Evolutionary conservation across 2,797 vertebrate genomes (phyloP).

Genomic region (Chelon labrosus): DNA sequence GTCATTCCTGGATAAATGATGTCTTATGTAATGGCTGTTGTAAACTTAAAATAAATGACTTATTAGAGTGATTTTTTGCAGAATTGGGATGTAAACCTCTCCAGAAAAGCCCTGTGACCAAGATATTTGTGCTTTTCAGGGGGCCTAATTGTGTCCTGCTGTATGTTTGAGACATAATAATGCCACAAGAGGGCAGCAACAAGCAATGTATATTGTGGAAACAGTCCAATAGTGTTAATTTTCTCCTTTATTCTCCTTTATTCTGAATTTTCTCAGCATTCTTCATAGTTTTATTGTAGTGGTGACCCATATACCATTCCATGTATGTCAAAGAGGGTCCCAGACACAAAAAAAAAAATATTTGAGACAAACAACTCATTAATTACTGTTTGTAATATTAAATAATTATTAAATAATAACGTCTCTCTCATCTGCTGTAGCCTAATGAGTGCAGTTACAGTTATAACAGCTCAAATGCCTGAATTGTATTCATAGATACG

Average conservation of each 20-base stretch:
- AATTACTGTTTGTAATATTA: too few species aligned
- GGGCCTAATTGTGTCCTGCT: neutral
- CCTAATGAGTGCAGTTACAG: too few species aligned
- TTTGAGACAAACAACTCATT: too few species aligned
- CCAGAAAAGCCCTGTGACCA: neutral
- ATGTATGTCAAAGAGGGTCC: neutral
- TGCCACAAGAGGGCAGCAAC: conserved; percentile 59
- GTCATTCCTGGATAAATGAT: too few species aligned
- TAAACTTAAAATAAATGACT: neutral
- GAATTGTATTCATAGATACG: too few species aligned
- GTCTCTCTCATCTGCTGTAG: too few species aligned
- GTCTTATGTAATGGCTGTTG: too few species aligned
- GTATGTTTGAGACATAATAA: neutral
- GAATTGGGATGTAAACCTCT: too few species aligned
- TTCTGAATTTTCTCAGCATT: neutral
- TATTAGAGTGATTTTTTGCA: too few species aligned
- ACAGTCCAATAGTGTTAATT: neutral
- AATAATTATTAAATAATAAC: too few species aligned
- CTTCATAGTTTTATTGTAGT: neutral
- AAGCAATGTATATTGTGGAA: neutral
- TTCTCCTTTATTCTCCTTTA: neutral
- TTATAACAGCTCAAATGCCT: too few species aligned
- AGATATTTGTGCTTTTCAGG: neutral
- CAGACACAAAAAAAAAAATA: too few species aligned
- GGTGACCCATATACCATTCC: neutral